Base-by-base conservation (phyloP, 2,113 vertebrate genomes). In the Meles meles region DNA sequence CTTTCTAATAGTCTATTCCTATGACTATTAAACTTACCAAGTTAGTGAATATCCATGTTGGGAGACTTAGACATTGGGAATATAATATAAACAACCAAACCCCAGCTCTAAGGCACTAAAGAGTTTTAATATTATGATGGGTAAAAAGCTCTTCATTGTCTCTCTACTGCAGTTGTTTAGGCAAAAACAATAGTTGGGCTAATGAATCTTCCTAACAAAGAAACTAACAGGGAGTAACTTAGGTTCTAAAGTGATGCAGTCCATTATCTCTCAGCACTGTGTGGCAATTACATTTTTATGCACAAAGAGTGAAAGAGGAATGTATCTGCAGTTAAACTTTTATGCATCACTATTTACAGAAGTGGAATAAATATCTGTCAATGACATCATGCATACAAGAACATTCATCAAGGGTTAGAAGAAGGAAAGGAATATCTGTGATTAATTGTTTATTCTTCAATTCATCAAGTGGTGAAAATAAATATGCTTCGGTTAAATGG, bases 301-400 rank as follows among this genome's bases (percentile, higher is more conserved):
- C 92, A 96, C 89, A 29, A 77, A 88, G 44, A 96, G 87, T 85
- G 21, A 80, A 97, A 96, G 89, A 94, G n/a, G 31, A 80, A 69
- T 81, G 76, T 37, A 80, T 93, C 80, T 95, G 87, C 87, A 93
- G 89, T 92, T 97, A 96, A 97, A 97, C 39, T 96, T 97, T 97
- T 93, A 97, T 97, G 93, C 93, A 92, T 92, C 80, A 44, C 90
- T 93, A 67, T 95, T 97, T 98, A 81, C 63, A 92, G 52, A 97
- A 94, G 80, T 93, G 87, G 59, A 97, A 95, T 94, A 95, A 98
- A 96, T 97, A 97, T 97, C 74, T 47, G 94, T 98, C 98, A 97
- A 92, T 97, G 97, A 92, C 91, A 94, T 97, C 76, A 97, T 76
- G 59, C 83, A 83, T 85, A 86, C 14, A 96, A 87, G 84, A 94